A percentile compares a stretch with the other conserved stretches of the same genome.
These are phyloP conservation scores for Seladonia tumulorum DNA, from an alignment of 2,888 invertebrate species.

Conservation along the genomic window DNA sequence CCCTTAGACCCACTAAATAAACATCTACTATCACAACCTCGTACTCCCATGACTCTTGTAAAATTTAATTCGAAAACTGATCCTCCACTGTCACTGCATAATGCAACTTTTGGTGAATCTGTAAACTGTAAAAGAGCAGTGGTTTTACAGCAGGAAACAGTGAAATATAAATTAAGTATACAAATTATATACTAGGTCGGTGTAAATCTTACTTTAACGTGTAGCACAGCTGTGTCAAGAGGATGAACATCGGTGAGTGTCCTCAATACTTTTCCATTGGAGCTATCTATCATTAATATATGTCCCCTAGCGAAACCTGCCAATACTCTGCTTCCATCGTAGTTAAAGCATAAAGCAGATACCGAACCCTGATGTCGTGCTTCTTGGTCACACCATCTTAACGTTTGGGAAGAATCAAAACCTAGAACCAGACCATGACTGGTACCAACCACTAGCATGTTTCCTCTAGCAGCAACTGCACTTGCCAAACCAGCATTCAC, in stretches of 20 bases:
- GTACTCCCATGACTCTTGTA: constrained; percentile 93
- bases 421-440: constrained; percentile 96
- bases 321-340: constrained; percentile 93
- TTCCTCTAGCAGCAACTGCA: constrained; percentile 90
- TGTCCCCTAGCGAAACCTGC: constrained; percentile 92
- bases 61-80: constrained; percentile 98
- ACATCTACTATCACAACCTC: constrained; percentile 95
- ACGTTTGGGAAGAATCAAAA: constrained; percentile 93
- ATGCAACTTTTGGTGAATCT: constrained; percentile 90
- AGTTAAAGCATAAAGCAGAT: constrained; percentile 93
- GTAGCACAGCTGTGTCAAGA: constrained; percentile 92
- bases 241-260: constrained; percentile 93
- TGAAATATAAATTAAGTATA: background rate
- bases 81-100: constrained; percentile 96
- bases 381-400: constrained; percentile 94
- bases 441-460: constrained; percentile 95
- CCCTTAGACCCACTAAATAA: constrained; percentile 98
- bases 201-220: constrained; percentile 86
- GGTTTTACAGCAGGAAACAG: background rate
- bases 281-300: constrained; percentile 95
- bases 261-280: constrained; percentile 91
- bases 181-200: background rate
- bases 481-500: constrained; percentile 96
- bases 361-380: constrained; percentile 91
- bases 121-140: constrained; percentile 86